Base-by-base conservation (phyloP, 2,888 invertebrate species). In the Metopia argyrocephala region DNA sequence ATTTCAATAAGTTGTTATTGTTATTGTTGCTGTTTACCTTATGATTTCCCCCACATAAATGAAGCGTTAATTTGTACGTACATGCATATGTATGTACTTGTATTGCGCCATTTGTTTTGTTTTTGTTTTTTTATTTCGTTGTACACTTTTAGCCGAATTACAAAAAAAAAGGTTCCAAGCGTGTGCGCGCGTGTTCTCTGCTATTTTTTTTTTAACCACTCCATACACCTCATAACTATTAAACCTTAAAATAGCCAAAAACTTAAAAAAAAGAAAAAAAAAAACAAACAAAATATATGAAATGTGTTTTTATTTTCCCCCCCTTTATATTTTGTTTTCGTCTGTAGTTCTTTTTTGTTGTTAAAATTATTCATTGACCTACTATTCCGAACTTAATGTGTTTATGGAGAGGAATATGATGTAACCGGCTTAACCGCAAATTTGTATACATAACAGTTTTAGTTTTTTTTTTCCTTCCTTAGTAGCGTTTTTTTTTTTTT, bases 351-450 rank as follows among this genome's bases (percentile, higher is more conserved):
- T 28, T 23, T 4, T 74, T 68, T 82, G 46, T 52, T 38, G 50
- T 75, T n/a, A 12, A 7, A 54, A 46, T 68, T 83, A 82, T 83
- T 84, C 84, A 83, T 79, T 85, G 85, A 85, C 85, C 85, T 85
- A 85, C 85, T 83, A 84, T 85, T 38, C 83, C 82, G 81, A 83
- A 83, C 38, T 38, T 38, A 12, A 38, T 12, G 38, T 71, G 73
- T 74, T 64, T 66, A 74, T 74, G 61, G 59, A 74, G 9, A 38
- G 38, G 38, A 38, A 38, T 83, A 81, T 85, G 84, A 85, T 85
- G 85, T 84, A 85, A 84, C 84, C 80, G 83, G 82, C 79, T 83
- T 82, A 79, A 82, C 76, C 82, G 76, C 79, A 81, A 71, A 75
- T 56, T 68, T 75, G 54, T 71, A 66, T 74, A 83, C 78, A 83